Conservation (phyloP, 1,140 invertebrate species). For the Pseudomyrmex sp. region DNA sequence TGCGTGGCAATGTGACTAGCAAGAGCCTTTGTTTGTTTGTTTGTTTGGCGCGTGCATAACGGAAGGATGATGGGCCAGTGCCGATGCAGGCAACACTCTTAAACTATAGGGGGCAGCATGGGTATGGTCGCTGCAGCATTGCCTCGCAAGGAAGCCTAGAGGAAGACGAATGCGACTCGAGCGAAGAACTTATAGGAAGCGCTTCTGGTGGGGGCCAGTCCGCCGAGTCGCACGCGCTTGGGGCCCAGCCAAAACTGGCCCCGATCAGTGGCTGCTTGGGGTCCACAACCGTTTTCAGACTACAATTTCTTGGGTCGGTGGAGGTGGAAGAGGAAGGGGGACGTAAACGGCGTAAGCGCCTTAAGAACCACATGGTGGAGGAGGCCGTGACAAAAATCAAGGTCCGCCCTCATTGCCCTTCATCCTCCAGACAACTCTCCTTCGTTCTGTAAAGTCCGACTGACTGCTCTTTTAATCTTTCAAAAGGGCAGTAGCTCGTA, state of each 20-base stretch:
- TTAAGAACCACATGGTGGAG: conserved; percentile 97
- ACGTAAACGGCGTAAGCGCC: conserved; percentile 89
- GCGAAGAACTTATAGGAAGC: conserved; percentile 83
- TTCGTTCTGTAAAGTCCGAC: conserved; percentile 26
- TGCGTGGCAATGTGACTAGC: conserved; percentile 83
- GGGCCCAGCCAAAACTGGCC: conserved; percentile 83
- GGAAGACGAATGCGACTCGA: conserved; percentile 84
- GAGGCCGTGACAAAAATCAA: conserved; percentile 98
- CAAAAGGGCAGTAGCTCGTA: conserved; percentile 35
- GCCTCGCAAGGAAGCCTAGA: conserved; percentile 84
- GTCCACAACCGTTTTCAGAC: conserved; percentile 90
- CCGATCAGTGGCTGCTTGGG: conserved; percentile 81
- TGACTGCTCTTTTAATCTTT: conserved; percentile 33
- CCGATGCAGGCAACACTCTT: conserved; percentile 82
- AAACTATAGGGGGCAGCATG: conserved; percentile 83
- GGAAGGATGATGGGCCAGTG: conserved; percentile 82
- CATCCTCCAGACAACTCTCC: conserved; percentile 61
- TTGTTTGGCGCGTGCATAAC: conserved; percentile 82
- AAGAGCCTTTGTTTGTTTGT: conserved; percentile 83
- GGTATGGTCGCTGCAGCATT: conserved; percentile 83
- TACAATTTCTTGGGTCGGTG: conserved; percentile 93
- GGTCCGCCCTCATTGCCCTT: conserved; percentile 86
- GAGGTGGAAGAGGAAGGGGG: conserved; percentile 93
- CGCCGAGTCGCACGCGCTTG: conserved; percentile 79
- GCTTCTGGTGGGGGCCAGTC: conserved; percentile 82